Conservation (phyloP, 2,888 invertebrate genomes). For the Diplazon laetatorius region DNA sequence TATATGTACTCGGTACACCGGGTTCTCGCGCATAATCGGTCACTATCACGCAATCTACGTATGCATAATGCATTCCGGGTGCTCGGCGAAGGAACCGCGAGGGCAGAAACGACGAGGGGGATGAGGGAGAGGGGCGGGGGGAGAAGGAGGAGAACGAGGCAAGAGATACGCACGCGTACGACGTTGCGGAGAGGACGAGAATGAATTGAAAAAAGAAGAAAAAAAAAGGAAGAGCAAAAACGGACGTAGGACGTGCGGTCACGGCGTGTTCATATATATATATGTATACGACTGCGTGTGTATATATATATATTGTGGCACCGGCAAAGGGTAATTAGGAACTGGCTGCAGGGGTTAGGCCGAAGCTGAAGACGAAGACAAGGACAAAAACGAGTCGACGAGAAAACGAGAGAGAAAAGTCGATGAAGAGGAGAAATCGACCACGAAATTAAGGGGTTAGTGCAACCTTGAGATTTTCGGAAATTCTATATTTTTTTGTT, state of each 20-base stretch:
- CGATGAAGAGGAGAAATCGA: slow-evolving; percentile 41
- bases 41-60: slow-evolving; percentile 77
- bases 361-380: slow-evolving; percentile 47
- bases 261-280: too few relatives aligned
- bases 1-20: slow-evolving; percentile 34
- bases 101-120: slow-evolving; percentile 37
- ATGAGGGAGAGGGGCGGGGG: slow-evolving; percentile 54
- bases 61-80: slow-evolving; percentile 76
- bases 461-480: too few relatives aligned
- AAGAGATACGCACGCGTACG: slow-evolving; percentile 61
- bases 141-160: slow-evolving; percentile 54
- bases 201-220: slow-evolving; percentile 28
- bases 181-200: slow-evolving; percentile 13
- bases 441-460: slow-evolving; percentile 17
- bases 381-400: slow-evolving; percentile 19
- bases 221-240: slow-evolving; percentile 25
- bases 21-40: slow-evolving; percentile 73
- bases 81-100: slow-evolving; percentile 46
- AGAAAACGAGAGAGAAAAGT: slow-evolving; percentile 25
- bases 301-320: slow-evolving; percentile 30
- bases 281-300: too few relatives aligned
- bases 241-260: slow-evolving; percentile 23
- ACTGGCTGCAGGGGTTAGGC: slow-evolving; percentile 67
- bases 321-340: slow-evolving; percentile 73
- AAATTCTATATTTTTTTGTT: too few relatives aligned